Evolutionary conservation across 2,888 invertebrate species (phyloP).

Genomic region (Cosmia trapezina): DNA sequence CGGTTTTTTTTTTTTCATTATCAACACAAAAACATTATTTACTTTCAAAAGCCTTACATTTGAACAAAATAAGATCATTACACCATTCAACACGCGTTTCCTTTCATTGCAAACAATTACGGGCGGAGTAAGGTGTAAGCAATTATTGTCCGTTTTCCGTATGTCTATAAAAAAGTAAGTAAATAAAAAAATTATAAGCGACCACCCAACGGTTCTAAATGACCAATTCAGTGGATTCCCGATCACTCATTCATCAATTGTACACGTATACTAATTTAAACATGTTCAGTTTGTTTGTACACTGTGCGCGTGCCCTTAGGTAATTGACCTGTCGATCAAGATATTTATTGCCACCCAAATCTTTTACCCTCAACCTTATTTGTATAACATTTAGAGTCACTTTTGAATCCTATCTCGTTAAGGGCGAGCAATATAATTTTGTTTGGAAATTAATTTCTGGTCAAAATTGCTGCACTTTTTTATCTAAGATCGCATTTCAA

Average conservation of each 20-base stretch:
- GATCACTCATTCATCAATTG: conserved; percentile 63
- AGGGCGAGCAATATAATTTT: conserved; percentile 50
- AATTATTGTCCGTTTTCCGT: conserved; percentile 52
- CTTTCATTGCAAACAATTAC: conserved; percentile 59
- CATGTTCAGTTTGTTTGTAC: conserved; percentile 59
- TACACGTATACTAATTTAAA: conserved; percentile 55
- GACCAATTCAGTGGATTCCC: conserved; percentile 70
- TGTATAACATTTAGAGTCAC: conserved; percentile 35
- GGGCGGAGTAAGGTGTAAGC: conserved; percentile 45
- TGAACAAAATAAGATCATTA: conserved; percentile 49
- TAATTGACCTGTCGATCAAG: conserved; percentile 68
- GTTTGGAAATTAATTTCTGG: conserved; percentile 66
- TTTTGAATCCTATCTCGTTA: conserved; percentile 24
- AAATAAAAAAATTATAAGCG: conserved; percentile 51
- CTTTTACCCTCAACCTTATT: conserved; percentile 50
- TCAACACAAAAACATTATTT: conserved; percentile 10
- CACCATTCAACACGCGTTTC: conserved; percentile 43
- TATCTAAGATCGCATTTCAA: conserved; percentile 50
- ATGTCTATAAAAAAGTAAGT: conserved; percentile 47
- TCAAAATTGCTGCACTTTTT: conserved; percentile 54
- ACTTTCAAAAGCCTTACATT: conserved; percentile 20
- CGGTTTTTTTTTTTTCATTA: conserved; percentile 11
- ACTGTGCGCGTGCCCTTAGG: conserved; percentile 71
- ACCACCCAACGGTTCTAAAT: conserved; percentile 67
- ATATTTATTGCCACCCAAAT: conserved; percentile 35